Percentiles rank a stretch among this genome's conserved stretches.
phyloP scores from a whole-genome alignment of 2,113 vertebrate species.

The Piliocolobus tephrosceles region DNA sequence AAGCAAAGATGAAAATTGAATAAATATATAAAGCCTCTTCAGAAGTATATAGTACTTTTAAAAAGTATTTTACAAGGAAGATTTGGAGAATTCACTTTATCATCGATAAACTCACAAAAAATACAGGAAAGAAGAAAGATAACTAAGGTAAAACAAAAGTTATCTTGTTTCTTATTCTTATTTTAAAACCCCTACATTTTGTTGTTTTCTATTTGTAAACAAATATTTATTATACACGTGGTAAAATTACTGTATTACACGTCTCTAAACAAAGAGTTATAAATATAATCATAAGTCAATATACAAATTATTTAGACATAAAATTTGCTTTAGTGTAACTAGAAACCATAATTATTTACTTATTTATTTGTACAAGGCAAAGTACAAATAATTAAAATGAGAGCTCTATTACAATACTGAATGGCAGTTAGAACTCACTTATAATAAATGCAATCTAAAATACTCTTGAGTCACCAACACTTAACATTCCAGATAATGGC shows the following conservation, averaged over 20 bases:
- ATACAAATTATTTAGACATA: not conserved
- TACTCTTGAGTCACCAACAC: not conserved
- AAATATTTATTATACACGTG: not conserved
- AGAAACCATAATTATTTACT: not conserved
- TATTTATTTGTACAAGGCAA: not conserved
- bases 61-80: not conserved
- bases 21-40: not conserved
- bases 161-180: not conserved
- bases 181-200: not conserved
- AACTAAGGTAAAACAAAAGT: not conserved
- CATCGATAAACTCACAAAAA: not conserved
- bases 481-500: not conserved
- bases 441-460: not conserved
- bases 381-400: constrained; percentile 1
- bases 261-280: not conserved
- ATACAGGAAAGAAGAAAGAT: not conserved
- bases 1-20: not conserved
- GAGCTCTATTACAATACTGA: constrained; percentile 1
- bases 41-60: not conserved
- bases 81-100: not conserved
- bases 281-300: not conserved
- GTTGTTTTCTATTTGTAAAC: not conserved
- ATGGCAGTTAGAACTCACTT: not conserved
- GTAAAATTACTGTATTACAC: not conserved
- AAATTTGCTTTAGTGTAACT: not conserved